Percentiles rank a stretch among this genome's conserved stretches.
Conservation (phyloP, 2,888 invertebrate species). For the Parnassius apollo region DNA sequence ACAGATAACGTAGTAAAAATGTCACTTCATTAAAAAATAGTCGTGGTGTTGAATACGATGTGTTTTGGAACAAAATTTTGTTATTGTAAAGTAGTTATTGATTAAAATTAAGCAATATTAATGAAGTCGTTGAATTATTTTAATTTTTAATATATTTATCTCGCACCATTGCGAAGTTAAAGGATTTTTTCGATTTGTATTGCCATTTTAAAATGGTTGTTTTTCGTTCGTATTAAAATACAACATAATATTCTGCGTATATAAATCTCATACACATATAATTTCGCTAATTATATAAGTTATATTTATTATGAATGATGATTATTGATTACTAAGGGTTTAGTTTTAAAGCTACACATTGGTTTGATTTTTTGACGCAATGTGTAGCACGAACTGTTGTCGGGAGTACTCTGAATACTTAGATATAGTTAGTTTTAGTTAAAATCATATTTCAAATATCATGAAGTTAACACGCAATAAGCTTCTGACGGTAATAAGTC, state of each 20-base stretch:
- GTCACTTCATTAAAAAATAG: background rate
- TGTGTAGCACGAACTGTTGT: background rate
- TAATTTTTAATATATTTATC: conserved; percentile 13
- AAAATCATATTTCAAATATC: conserved; percentile 27
- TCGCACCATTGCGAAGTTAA: conserved; percentile 8
- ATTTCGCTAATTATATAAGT: conserved; percentile 17
- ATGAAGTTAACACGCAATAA: conserved; percentile 13
- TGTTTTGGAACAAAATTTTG: conserved; percentile 23
- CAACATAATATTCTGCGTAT: conserved; percentile 13
- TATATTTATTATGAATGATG: conserved; percentile 19
- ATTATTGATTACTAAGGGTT: conserved; percentile 9
- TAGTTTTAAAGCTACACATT: conserved; percentile 7
- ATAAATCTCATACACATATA: conserved; percentile 24
- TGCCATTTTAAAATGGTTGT: conserved; percentile 1
- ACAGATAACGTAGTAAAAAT: conserved; percentile 46
- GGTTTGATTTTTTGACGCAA: background rate
- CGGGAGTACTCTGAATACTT: conserved; percentile 10
- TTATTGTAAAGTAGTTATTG: conserved; percentile 39
- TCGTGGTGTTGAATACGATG: background rate
- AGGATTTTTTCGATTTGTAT: conserved; percentile 1
- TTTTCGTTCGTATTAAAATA: conserved; percentile 4
- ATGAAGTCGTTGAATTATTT: conserved; percentile 44
- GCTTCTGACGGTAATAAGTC: conserved; percentile 11
- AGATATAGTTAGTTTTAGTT: conserved; percentile 32
- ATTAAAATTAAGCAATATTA: conserved; percentile 55